Evolutionary conservation across 1,140 invertebrate genomes (phyloP).

Genomic region (Brachionus sp.): DNA sequence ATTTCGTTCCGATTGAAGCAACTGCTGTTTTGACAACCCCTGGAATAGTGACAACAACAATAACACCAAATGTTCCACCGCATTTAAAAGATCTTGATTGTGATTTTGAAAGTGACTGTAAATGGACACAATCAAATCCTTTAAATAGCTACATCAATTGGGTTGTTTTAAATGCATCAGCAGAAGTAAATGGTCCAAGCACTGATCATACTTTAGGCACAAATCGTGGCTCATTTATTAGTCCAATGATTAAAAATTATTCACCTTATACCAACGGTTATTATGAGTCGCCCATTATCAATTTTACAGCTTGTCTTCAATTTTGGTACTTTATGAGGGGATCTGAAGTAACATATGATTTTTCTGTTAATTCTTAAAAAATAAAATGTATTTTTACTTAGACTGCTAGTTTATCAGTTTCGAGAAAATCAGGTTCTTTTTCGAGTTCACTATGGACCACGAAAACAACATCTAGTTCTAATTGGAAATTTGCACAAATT

Average conservation of each 20-base stretch:
- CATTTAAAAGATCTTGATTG: constrained; percentile 7
- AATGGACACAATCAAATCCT: not conserved
- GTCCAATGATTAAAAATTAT: constrained; percentile 15
- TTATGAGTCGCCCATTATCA: constrained; percentile 18
- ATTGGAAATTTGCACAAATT: constrained; percentile 10
- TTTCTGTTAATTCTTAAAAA: not conserved
- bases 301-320: constrained; percentile 17
- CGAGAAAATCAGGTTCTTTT: not conserved
- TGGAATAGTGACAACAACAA: not conserved
- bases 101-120: constrained; percentile 23
- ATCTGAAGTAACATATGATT: not conserved
- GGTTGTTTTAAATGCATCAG: not conserved
- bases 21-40: not conserved
- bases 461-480: not conserved
- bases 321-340: constrained; percentile 45
- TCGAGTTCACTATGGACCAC: not conserved
- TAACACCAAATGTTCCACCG: not conserved
- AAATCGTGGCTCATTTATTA: constrained; percentile 48
- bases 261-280: not conserved
- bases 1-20: constrained; percentile 16
- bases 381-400: not conserved
- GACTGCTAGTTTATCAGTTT: constrained; percentile 30
- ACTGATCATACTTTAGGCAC: constrained; percentile 53
- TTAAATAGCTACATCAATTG: constrained; percentile 11
- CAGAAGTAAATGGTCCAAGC: constrained; percentile 48